Base-by-base conservation (phyloP, 2,797 vertebrate genomes). In the Orestias chungarensis region DNA sequence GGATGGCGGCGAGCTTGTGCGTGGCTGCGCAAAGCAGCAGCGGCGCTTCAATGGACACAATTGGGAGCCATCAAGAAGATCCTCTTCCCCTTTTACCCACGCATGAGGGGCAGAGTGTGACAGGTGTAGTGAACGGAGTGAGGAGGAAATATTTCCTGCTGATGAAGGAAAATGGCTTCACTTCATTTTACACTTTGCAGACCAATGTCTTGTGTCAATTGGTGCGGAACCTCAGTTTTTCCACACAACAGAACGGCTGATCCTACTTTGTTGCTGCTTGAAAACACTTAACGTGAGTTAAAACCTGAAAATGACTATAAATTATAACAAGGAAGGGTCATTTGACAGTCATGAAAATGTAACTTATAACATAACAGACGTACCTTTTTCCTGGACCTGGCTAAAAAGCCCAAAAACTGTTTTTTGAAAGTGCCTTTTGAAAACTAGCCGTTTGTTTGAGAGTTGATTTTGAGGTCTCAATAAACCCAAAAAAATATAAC, bases 61-160 rank as follows among this genome's bases (percentile, higher is more conserved):
- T 68, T 74, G 71, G 2, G 6, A 76, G 64, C 66, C 66, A 57
- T 83, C 77, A 61, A 78, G 70, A 85, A 83, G 40, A 43, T 62
- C 74, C n/a, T 80, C 74, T 79, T 86, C 81, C 82, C 65, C 70
- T 81, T 81, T 78, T 17, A 42, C 59, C 18, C 68, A 27, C 70
- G 75, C 78, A 52, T 77, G 81, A 64, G 12, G 59, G 59, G 50
- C 50, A 23, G 79, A 52, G 57, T 57, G 76, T 1, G 66, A 84
- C 84, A 88, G 85, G 86, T 85, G 83, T 74, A 79, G 68, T 18
- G 25, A 70, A 59, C 40, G 38, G 66, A 61, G 57, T 20, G 57
- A 20, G 40, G 68, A 80, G 71, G 42, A 75, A 80, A 78, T 65
- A 80, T 81, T 90, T 90, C 88, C 89, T 90, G 83, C 70, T 68